Conservation (phyloP, 2,888 invertebrate species). For the Odiellus spinosus region DNA sequence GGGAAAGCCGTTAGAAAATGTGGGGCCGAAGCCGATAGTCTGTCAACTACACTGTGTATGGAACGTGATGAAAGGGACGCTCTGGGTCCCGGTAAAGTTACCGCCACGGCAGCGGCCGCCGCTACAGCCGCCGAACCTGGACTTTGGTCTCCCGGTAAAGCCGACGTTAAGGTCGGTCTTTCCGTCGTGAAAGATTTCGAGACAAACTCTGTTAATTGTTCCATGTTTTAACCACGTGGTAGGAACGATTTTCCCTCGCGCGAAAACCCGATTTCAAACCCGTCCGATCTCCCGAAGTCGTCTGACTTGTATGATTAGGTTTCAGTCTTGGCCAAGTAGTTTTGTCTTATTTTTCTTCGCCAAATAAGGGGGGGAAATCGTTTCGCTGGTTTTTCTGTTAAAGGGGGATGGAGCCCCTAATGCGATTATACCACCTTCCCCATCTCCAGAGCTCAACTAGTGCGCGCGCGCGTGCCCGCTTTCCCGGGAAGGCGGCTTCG, state of each 20-base stretch:
- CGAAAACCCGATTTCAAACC: background rate
- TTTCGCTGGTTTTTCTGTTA: too few species aligned
- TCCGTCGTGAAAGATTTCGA: constrained; percentile 57
- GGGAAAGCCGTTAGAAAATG: constrained; percentile 1
- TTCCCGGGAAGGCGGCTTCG: too few species aligned
- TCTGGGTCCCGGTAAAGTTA: background rate
- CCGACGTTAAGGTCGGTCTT: background rate
- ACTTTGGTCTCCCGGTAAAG: background rate
- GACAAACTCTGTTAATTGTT: constrained; percentile 78
- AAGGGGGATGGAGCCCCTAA: too few species aligned
- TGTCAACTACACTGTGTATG: constrained; percentile 13
- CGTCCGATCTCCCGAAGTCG: background rate
- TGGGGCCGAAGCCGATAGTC: constrained; percentile 7
- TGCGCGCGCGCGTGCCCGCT: too few species aligned
- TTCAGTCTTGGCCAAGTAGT: too few species aligned
- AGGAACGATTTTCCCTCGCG: too few species aligned
- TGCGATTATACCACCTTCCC: too few species aligned
- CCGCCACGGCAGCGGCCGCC: background rate
- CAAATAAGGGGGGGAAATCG: too few species aligned
- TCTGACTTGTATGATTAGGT: background rate
- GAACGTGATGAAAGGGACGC: constrained; percentile 9
- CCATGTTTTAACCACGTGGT: constrained; percentile 40
- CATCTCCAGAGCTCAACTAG: too few species aligned
- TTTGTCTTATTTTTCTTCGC: too few species aligned
- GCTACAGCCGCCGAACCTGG: constrained; percentile 9